Conservation (phyloP, 2,888 invertebrate genomes). For the Drosophila limbata region DNA sequence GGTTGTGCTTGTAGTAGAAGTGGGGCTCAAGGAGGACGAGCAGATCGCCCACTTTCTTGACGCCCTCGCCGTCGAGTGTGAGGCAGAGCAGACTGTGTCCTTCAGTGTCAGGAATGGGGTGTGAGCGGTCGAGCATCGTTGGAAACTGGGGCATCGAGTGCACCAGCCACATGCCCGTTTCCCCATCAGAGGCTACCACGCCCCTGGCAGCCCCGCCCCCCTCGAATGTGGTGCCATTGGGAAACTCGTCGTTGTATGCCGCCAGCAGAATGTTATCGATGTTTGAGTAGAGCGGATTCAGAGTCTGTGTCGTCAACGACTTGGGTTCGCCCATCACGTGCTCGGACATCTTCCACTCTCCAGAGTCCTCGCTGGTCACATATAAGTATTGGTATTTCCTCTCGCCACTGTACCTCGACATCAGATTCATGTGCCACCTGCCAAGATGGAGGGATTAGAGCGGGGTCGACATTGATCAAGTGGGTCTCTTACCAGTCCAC, state of each 20-base stretch:
- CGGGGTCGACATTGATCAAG: neutral
- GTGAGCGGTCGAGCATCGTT: constrained; percentile 87
- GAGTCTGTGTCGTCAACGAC: constrained; percentile 89
- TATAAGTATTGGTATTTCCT: constrained; percentile 89
- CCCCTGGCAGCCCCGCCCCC: constrained; percentile 96
- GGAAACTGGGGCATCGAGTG: constrained; percentile 98
- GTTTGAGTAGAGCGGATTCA: constrained; percentile 85
- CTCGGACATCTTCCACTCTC: constrained; percentile 89
- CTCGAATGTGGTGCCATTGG: constrained; percentile 86
- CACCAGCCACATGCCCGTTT: constrained; percentile 94
- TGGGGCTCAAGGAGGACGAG: constrained; percentile 93
- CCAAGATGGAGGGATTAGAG: neutral
- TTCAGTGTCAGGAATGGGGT: constrained; percentile 89
- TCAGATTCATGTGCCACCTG: constrained; percentile 94
- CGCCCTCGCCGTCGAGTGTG: constrained; percentile 88
- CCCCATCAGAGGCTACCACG: constrained; percentile 89
- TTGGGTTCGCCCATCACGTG: constrained; percentile 87
- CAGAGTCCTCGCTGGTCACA: constrained; percentile 88
- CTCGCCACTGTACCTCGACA: constrained; percentile 86
- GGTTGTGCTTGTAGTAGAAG: constrained; percentile 89
- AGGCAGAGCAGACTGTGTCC: constrained; percentile 96
- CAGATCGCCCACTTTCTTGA: constrained; percentile 91
- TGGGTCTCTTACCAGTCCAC: constrained; percentile 74
- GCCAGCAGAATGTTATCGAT: constrained; percentile 85
- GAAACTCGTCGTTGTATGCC: constrained; percentile 95